Conservation (phyloP, 2,888 invertebrate genomes). For the Panopea generosa region DNA sequence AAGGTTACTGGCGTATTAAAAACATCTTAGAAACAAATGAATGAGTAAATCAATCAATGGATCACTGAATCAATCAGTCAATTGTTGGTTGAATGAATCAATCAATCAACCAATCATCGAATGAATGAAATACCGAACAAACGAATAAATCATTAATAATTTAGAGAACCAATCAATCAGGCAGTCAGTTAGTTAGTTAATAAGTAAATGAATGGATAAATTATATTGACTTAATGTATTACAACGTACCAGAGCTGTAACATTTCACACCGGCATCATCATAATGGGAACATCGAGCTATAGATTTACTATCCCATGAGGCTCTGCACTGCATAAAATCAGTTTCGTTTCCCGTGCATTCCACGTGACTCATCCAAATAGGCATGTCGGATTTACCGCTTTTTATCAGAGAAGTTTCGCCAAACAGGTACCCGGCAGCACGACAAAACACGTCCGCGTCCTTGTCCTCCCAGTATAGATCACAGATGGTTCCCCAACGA, state of each 20-base stretch:
- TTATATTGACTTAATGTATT: too few relatives aligned
- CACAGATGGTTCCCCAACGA: constrained; percentile 68
- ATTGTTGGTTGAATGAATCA: too few relatives aligned
- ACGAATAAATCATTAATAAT: too few relatives aligned
- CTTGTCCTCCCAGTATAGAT: constrained; percentile 59
- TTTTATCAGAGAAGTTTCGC: constrained; percentile 49
- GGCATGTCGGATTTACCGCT: constrained; percentile 44
- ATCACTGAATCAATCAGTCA: too few relatives aligned
- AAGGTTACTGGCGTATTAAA: too few relatives aligned
- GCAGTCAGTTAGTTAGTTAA: too few relatives aligned
- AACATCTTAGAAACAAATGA: too few relatives aligned
- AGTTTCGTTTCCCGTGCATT: constrained; percentile 90
- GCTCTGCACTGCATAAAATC: constrained; percentile 88
- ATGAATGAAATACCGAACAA: too few relatives aligned
- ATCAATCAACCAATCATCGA: too few relatives aligned
- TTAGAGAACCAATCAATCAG: too few relatives aligned
- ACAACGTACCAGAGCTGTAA: constrained; percentile 67
- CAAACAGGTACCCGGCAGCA: constrained; percentile 65
- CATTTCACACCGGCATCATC: constrained; percentile 72
- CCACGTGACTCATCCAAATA: constrained; percentile 89
- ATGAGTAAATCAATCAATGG: too few relatives aligned
- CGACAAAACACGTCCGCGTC: constrained; percentile 76
- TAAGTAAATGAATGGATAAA: too few relatives aligned
- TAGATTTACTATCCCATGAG: constrained; percentile 62
- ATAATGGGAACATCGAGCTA: constrained; percentile 57